phyloP scores from a whole-genome alignment of 1,140 invertebrate species.

The Drosophila tani region DNA sequence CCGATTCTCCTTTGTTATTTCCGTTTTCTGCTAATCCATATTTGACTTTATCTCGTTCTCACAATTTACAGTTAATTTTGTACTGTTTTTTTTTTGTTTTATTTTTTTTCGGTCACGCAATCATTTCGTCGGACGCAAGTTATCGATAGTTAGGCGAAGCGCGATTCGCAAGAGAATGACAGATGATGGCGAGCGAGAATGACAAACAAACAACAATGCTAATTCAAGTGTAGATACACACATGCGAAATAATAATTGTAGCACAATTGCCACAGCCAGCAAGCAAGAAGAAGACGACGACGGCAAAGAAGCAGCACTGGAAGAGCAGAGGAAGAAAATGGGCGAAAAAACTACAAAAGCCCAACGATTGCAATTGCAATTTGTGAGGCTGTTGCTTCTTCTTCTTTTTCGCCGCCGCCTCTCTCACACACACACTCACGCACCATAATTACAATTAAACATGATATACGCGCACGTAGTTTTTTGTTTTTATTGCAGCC shows the following conservation, averaged over 20 bases:
- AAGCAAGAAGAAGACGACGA: slow-evolving; percentile 13
- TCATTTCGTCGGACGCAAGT: slow-evolving; percentile 40
- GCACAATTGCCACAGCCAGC: slow-evolving; percentile 62
- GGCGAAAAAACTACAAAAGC: slow-evolving; percentile 69
- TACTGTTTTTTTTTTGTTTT: slow-evolving; percentile 1
- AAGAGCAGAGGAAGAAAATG: slow-evolving; percentile 46
- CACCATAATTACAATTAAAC: slow-evolving; percentile 79
- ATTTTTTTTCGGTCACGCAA: slow-evolving; percentile 48
- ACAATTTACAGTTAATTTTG: slow-evolving; percentile 38
- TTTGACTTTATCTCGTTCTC: slow-evolving; percentile 34
- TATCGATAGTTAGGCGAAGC: slow-evolving; percentile 71
- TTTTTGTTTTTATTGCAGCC: slow-evolving; percentile 30
- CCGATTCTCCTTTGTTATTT: slow-evolving; percentile 14
- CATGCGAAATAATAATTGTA: slow-evolving; percentile 81
- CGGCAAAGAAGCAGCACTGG: slow-evolving; percentile 17
- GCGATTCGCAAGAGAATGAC: slow-evolving; percentile 64
- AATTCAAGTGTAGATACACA: slow-evolving; percentile 81
- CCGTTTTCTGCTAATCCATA: slow-evolving; percentile 33
- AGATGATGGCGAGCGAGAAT: slow-evolving; percentile 62
- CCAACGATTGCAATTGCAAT: slow-evolving; percentile 58
- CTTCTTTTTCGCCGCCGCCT: slow-evolving; percentile 26
- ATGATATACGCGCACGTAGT: slow-evolving; percentile 48
- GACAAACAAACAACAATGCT: slow-evolving; percentile 69
- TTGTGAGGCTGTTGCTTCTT: slow-evolving; percentile 62
- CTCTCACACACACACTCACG: slow-evolving; percentile 28